Evolutionary conservation across 2,113 vertebrate species (phyloP).

Genomic region (Proteles cristata): DNA sequence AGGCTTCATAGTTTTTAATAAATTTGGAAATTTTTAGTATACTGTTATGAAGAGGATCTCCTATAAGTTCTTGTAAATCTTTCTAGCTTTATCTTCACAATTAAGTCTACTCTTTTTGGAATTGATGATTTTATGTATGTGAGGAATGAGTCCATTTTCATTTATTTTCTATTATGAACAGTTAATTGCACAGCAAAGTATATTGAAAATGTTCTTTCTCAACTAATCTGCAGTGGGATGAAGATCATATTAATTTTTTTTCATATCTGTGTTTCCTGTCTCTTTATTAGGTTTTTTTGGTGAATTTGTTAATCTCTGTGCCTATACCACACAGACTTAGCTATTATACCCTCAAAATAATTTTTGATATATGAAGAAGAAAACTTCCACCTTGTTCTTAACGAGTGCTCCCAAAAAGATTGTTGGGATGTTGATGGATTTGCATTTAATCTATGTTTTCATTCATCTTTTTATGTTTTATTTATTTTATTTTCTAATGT

Average conservation of each 20-base stretch:
- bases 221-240: background rate
- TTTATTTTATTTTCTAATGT: too few species aligned
- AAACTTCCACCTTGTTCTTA: background rate
- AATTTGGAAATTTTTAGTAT: background rate
- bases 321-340: background rate
- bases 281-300: background rate
- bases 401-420: background rate
- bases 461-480: background rate
- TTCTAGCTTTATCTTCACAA: background rate
- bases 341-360: background rate
- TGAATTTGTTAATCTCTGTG: constrained; percentile 4
- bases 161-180: background rate
- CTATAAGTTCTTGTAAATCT: background rate
- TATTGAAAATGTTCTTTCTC: background rate
- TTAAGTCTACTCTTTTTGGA: background rate
- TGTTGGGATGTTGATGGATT: background rate
- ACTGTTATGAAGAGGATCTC: background rate
- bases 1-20: background rate
- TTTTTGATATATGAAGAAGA: background rate
- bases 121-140: background rate
- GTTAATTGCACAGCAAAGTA: background rate
- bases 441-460: background rate
- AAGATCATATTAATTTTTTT: background rate
- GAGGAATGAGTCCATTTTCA: background rate
- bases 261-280: background rate